phyloP scores from a whole-genome alignment of 2,888 invertebrate species.

The Lochmaea crataegi region DNA sequence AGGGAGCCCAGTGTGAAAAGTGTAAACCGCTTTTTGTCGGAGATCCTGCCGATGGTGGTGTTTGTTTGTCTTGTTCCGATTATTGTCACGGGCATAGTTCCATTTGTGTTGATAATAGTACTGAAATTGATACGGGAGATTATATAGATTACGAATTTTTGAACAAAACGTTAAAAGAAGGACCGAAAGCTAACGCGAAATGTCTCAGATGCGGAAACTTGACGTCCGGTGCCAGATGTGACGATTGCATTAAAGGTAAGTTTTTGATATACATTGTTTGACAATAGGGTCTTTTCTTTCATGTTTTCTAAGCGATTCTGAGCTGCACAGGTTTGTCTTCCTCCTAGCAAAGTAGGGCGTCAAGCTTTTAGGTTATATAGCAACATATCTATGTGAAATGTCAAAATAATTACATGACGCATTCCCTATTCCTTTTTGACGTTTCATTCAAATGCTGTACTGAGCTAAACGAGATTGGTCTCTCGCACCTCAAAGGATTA shows the following conservation, averaged over 20 bases:
- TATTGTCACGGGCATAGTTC: conserved; percentile 92
- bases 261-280: too few species aligned
- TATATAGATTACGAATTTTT: conserved; percentile 53
- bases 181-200: conserved; percentile 77
- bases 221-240: conserved; percentile 85
- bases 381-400: too few species aligned
- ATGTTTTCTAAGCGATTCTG: too few species aligned
- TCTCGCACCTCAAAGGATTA: too few species aligned
- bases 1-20: conserved; percentile 91
- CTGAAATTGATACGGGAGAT: conserved; percentile 59
- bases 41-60: conserved; percentile 85
- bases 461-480: too few species aligned
- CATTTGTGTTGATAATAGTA: conserved; percentile 74
- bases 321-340: too few species aligned
- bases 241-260: conserved; percentile 72
- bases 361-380: too few species aligned
- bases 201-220: conserved; percentile 87
- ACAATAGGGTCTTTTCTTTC: too few species aligned
- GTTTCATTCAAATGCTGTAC: too few species aligned
- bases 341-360: too few species aligned
- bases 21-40: conserved; percentile 93
- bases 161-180: conserved; percentile 71
- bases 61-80: conserved; percentile 87
- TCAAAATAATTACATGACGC: too few species aligned
- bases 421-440: too few species aligned